A percentile compares a stretch with the other conserved stretches of the same genome.
These are phyloP conservation scores for Limnephilus rhombicus DNA, from an alignment of 2,888 invertebrate genomes.

Conservation along the genomic window DNA sequence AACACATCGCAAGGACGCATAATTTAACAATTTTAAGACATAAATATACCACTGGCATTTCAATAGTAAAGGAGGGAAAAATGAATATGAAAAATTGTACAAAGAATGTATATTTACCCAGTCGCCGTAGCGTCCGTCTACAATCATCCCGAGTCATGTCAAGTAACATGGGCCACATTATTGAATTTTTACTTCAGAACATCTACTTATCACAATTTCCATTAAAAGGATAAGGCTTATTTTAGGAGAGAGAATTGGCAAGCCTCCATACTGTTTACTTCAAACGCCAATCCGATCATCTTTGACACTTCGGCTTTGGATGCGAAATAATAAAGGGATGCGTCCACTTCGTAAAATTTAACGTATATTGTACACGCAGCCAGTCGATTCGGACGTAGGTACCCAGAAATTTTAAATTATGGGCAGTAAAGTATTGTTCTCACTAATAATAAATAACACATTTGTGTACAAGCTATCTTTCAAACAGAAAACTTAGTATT, in stretches of 20 bases:
- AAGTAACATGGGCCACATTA: slow-evolving; percentile 79
- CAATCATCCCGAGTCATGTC: slow-evolving; percentile 94
- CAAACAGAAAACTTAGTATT: no score
- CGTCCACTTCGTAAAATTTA: slow-evolving; percentile 67
- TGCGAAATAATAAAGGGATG: slow-evolving; percentile 69
- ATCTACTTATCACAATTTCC: slow-evolving; percentile 71
- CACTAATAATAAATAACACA: not conserved
- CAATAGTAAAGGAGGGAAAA: slow-evolving; percentile 64
- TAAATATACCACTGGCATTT: slow-evolving; percentile 67
- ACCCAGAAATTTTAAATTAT: not conserved
- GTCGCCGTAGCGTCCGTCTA: slow-evolving; percentile 90
- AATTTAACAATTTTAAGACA: slow-evolving; percentile 52
- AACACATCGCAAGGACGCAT: slow-evolving; percentile 5
- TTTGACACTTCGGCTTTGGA: slow-evolving; percentile 74
- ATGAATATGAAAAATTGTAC: slow-evolving; percentile 60
- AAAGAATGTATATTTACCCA: slow-evolving; percentile 79
- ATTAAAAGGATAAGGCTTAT: slow-evolving; percentile 75
- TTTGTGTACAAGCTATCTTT: no score
- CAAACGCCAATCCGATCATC: slow-evolving; percentile 79
- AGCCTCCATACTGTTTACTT: slow-evolving; percentile 80
- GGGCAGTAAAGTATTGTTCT: not conserved
- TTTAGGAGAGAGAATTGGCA: slow-evolving; percentile 76
- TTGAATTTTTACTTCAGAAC: slow-evolving; percentile 70
- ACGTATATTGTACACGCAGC: slow-evolving; percentile 53
- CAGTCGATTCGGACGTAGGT: not conserved